Base-by-base conservation (phyloP, 2,888 invertebrate species). In the Calephelis perditalis region DNA sequence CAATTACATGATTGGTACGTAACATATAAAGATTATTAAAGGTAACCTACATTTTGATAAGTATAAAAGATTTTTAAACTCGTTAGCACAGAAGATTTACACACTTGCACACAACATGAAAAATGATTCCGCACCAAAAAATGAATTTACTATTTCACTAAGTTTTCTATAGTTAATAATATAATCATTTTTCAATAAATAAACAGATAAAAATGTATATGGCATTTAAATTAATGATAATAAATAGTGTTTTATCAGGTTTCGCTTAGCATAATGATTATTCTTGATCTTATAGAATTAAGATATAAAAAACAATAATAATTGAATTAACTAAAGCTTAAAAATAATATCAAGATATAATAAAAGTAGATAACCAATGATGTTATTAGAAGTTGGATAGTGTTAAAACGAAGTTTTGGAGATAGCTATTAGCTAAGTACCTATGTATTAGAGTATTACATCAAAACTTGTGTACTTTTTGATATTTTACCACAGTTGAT, bases 61-160 rank as follows among this genome's bases (percentile, higher is more conserved):
- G n/a, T 47, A 44, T 54, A 59, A 55, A 43, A 12, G 35, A 55
- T 36, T 36, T 15, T 45, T 45, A 26, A n/a, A 59, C 44, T 26
- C 52, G 12, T 15, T 37, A 60, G 59, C 55, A 60, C 56, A n/a
- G 49, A 9, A 44, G 12, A 15, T 60, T 45, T 45, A 37, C 11
- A 49, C 36, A 59, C 58, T 60, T 54, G 58, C 47, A 62, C 58
- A 59, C 49, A 35, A 52, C 9, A 35, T 59, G 55, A 44, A 54
- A 58, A 59, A 52, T 60, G 62, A 57, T 63, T 60, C 58, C 46
- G 63, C 66, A 67, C 65, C 56, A 62, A 65, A 45, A 15, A 10
- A 54, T 52, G n/a, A 45, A 47, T 60, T 45, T 58, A 7, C 47
- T 62, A 60, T 61, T 59, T 60, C 57, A 59, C 52, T 55, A 54